Evolutionary conservation across 1,140 invertebrate species (phyloP).

Genomic region (Globodera rostochiensis): DNA sequence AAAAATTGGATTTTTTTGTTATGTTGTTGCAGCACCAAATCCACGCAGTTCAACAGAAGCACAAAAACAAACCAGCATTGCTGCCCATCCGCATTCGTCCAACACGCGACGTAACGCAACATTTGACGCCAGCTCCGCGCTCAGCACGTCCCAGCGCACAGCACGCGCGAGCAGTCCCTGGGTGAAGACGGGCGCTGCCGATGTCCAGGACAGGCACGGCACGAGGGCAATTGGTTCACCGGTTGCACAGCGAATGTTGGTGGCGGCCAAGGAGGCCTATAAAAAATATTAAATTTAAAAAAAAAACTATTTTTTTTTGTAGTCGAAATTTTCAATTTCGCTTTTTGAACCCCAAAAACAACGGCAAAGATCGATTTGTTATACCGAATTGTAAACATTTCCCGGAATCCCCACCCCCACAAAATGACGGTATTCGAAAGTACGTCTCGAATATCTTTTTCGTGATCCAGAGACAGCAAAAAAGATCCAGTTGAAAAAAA

Average conservation of each 20-base stretch:
- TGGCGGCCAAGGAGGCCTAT: conserved; percentile 75
- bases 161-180: conserved; percentile 88
- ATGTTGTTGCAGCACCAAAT: background rate
- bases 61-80: conserved; percentile 24
- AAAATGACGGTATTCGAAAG: too few relatives aligned
- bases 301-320: background rate
- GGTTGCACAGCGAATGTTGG: conserved; percentile 76
- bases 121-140: conserved; percentile 82
- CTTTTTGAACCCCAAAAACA: too few relatives aligned
- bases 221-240: conserved; percentile 83
- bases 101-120: conserved; percentile 66
- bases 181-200: conserved; percentile 91
- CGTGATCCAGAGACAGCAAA: too few relatives aligned
- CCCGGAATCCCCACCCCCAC: too few relatives aligned
- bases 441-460: too few relatives aligned
- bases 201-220: conserved; percentile 94
- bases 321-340: background rate
- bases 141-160: conserved; percentile 87
- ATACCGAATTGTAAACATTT: too few relatives aligned
- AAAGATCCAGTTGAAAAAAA: too few relatives aligned
- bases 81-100: conserved; percentile 54
- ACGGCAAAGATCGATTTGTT: too few relatives aligned
- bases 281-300: background rate
- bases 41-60: background rate
- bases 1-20: background rate